These are phyloP conservation scores for Leuciscus waleckii DNA, from an alignment of 2,797 vertebrate genomes.

Conservation along the genomic window DNA sequence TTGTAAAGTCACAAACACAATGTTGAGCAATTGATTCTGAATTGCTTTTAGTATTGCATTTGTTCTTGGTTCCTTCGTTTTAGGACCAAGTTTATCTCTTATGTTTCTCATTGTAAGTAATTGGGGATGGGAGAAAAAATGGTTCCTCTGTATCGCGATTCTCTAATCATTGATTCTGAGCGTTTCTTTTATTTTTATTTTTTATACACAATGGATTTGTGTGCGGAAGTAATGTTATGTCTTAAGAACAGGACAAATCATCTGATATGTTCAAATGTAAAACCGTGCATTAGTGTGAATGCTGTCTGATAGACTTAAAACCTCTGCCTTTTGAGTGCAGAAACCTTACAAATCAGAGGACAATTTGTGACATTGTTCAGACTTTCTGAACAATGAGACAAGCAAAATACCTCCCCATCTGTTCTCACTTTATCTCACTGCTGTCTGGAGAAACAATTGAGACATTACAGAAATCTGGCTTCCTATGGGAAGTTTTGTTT, in stretches of 20 bases:
- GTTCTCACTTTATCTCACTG: neutral
- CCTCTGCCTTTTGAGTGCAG: neutral
- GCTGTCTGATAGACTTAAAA: neutral
- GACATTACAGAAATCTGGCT: neutral
- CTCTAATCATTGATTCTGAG: neutral
- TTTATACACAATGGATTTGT: too few relatives aligned
- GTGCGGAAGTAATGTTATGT: neutral
- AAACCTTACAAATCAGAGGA: neutral
- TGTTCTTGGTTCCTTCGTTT: slow-evolving; percentile 10
- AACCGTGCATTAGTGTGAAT: neutral
- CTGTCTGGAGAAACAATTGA: neutral
- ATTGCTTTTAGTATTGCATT: slow-evolving; percentile 2
- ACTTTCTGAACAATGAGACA: neutral
- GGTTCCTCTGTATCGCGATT: neutral
- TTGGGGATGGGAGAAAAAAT: neutral
- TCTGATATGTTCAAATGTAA: neutral
- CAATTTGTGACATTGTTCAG: neutral
- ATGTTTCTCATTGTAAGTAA: neutral
- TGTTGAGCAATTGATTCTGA: slow-evolving; percentile 6
- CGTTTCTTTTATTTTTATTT: too few relatives aligned
- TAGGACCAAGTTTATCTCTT: neutral
- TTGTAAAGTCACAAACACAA: slow-evolving; percentile 25
- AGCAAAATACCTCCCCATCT: neutral
- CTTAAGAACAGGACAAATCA: neutral
- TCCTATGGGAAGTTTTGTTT: neutral